Evolutionary conservation across 1,140 invertebrate genomes (phyloP).

Genomic region (Arion vulgaris): DNA sequence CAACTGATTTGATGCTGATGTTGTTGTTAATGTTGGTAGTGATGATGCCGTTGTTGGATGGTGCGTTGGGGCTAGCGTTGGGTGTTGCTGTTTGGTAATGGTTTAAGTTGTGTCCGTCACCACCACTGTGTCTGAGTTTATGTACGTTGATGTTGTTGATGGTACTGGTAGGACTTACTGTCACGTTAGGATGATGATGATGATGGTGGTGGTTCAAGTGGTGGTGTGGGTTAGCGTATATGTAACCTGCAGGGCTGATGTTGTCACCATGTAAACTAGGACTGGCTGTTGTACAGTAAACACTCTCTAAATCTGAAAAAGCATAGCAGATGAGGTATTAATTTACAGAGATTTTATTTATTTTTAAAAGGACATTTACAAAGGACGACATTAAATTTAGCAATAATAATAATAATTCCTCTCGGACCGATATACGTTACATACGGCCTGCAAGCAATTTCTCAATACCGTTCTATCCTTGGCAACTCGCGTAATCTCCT

Average conservation of each 20-base stretch:
- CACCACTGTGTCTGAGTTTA: background rate
- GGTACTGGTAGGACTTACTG: background rate
- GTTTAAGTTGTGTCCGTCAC: slow-evolving; percentile 10
- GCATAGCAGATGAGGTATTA: no score
- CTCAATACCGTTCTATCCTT: no score
- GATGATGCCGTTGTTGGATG: background rate
- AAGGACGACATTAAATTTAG: no score
- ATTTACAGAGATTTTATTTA: no score
- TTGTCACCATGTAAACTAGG: background rate
- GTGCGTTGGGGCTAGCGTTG: slow-evolving; percentile 6
- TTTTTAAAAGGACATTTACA: no score
- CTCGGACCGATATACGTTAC: no score
- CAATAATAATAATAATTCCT: no score
- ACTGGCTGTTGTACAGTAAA: background rate
- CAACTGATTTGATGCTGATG: background rate
- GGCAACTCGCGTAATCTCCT: no score
- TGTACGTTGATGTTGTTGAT: background rate
- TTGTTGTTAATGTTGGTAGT: background rate
- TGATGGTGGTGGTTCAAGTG: slow-evolving; percentile 15
- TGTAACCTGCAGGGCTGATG: slow-evolving; percentile 11
- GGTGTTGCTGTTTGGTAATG: slow-evolving; percentile 11
- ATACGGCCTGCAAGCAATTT: no score
- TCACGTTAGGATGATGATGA: slow-evolving; percentile 8
- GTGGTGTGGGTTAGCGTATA: slow-evolving; percentile 10
- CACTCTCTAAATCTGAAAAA: slow-evolving; percentile 5